A percentile compares a stretch with the other conserved stretches of the same genome.
Conservation (phyloP, 2,113 vertebrate genomes). For the Oryzias celebensis region DNA sequence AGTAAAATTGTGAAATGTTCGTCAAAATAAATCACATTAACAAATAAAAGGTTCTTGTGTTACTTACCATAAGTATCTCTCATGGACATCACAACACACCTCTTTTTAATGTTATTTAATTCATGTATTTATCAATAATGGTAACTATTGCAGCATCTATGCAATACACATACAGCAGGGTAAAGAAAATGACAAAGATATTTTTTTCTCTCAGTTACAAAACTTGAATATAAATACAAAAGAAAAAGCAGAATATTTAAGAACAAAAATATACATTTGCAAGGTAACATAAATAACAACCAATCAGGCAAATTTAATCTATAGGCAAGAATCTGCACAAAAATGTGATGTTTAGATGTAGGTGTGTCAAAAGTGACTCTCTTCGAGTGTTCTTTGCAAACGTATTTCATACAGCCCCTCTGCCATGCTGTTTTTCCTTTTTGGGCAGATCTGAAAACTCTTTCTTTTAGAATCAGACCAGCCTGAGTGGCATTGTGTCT, state of each 20-base stretch:
- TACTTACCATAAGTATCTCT: neutral
- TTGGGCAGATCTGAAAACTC: neutral
- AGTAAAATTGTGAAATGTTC: neutral
- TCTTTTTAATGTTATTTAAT: neutral
- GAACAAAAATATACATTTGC: neutral
- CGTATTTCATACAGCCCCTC: neutral
- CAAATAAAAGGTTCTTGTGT: neutral
- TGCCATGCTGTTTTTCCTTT: too few species aligned
- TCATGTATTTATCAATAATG: too few species aligned
- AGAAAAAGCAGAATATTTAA: neutral
- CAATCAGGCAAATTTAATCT: neutral
- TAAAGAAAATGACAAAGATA: too few species aligned
- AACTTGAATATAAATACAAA: neutral
- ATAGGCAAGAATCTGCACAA: neutral
- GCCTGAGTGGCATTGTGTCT: neutral
- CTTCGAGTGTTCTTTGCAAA: neutral
- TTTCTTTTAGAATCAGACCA: neutral
- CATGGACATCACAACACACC: neutral
- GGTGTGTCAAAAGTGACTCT: neutral
- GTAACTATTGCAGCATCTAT: neutral
- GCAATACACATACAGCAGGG: too few species aligned
- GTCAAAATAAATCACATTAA: neutral
- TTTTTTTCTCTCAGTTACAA: too few species aligned
- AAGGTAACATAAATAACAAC: neutral
- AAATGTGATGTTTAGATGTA: neutral